These are phyloP conservation scores for Tricholaema leucomelas DNA, from an alignment of 2,113 vertebrate genomes.

Conservation along the genomic window DNA sequence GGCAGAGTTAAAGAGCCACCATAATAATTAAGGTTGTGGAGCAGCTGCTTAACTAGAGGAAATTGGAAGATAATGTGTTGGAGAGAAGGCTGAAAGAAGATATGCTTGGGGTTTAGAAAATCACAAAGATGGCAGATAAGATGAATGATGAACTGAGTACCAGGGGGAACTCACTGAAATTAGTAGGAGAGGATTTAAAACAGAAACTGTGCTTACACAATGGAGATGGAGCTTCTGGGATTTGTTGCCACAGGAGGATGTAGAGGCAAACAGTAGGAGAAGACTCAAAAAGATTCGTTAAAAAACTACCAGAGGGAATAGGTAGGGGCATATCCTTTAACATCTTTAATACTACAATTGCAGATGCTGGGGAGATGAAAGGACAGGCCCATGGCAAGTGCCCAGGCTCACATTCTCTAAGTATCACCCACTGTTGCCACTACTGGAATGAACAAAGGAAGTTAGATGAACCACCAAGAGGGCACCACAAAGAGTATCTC, in stretches of 20 bases:
- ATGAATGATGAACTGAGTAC: background rate
- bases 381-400: rapidly evolving
- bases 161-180: slow-evolving; percentile 26
- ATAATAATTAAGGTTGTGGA: background rate
- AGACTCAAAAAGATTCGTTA: slow-evolving; percentile 8
- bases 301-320: slow-evolving; percentile 42
- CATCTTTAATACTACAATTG: slow-evolving; percentile 35
- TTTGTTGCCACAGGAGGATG: slow-evolving; percentile 39
- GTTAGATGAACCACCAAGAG: background rate
- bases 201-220: slow-evolving; percentile 51
- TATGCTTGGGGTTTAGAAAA: background rate
- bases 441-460: background rate
- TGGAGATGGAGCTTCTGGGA: slow-evolving; percentile 33
- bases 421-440: background rate
- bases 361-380: background rate
- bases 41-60: background rate
- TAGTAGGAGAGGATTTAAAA: slow-evolving; percentile 44
- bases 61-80: background rate
- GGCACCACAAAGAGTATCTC: background rate
- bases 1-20: background rate
- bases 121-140: slow-evolving; percentile 4
- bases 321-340: slow-evolving; percentile 22
- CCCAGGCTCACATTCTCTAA: slow-evolving; percentile 28
- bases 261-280: slow-evolving; percentile 20
- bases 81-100: background rate